Base-by-base conservation (phyloP, 2,113 vertebrate species). In the Daphoenositta chrysoptera region DNA sequence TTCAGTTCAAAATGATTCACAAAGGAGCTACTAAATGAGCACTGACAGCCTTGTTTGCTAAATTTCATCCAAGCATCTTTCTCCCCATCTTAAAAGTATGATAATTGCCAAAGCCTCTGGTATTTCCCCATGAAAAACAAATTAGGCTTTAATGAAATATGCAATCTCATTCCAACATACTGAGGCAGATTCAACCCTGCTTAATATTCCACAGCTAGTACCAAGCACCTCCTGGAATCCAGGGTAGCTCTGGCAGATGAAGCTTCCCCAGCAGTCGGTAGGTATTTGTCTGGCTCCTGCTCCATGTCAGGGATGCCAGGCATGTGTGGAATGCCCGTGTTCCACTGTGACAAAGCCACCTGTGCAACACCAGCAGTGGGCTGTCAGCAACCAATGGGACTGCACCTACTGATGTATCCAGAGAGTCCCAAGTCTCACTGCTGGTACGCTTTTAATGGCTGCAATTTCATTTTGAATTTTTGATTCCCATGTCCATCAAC, bases 321-420 rank as follows among this genome's bases (percentile, higher is more conserved):
- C 0, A 0, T 4, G 10, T 11, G 51, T 24, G 39, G 2, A 63
- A 45, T 0, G 24, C 0, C 0, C 0, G 0, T 40, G 31, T 31
- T 89, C 58, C 31, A 2, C 17, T 0, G 0, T 11, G 31, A 73
- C 68, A 85, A 51, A 71, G 45, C 48, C 66, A 26, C 54, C 69
- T 20, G 23, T 24, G 76, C 81, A 71, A 50, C 37, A 61, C 40
- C 30, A 75, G 83, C 50, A 39, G 27, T 0, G 7, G 15, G 60
- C 53, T 92, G 68, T 13, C 76, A 69, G 68, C 54, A 87, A 37
- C 37, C 9, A 1, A 15, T 9, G 50, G 24, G 27, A 76, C 0
- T 61, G 50, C 68, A 60, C 53, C 54, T n/a, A 45, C 61, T 82
- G 22, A 45, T 7, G 45, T 0, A 9, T 11, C 63, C 35, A 60